Evolutionary conservation across 2,113 vertebrate genomes (phyloP), one percentile per base, ranked within the genome.

Genomic region (Pardalotus punctatus): DNA sequence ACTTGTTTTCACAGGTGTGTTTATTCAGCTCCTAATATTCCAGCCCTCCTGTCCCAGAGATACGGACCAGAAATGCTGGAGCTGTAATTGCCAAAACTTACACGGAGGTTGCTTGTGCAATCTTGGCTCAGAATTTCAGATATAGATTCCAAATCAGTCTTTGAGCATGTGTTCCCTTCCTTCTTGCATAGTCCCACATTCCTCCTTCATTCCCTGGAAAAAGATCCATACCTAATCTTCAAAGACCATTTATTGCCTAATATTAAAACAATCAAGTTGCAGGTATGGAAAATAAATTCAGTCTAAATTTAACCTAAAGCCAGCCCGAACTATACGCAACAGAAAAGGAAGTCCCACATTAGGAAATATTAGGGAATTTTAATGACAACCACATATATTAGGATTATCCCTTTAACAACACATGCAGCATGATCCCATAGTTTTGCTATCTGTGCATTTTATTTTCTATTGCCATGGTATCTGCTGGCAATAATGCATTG

Each of bases 1-100:
- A 13, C 21, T 29, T 1, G 0, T 38, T 90, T 85, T 78, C 7
- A 51, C 22, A 69, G 23, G 42, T 2, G 0, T 27, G 17, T 54
- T 88, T 62, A 67, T 33, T 47, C 42, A 56, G 29, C 23, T 88
- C 25, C 33, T 45, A 71, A 48, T 66, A 48, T 24, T 60, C 21
- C 43, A 86, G 23, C 48, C 48, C 20, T 93, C 15, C 62, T 65
- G 17, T 45, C 48, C 7, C 24, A 43, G 18, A 74, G 29, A 62
- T 11, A 58, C 0, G 0, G 38, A 64, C 33, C 19, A 86, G 58
- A 86, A 91, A 64, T 4, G 1, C 33, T 64, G 43, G 33, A 80
- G 35, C 25, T 54, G 15, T 23, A 76, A 47, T 27, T 51, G 31
- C 33, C 54, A 83, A 91, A 83, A 51, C 3, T 50, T 66, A 58